Base-by-base conservation (phyloP, 2,113 vertebrate species). In the Urocynchramus pylzowi region DNA sequence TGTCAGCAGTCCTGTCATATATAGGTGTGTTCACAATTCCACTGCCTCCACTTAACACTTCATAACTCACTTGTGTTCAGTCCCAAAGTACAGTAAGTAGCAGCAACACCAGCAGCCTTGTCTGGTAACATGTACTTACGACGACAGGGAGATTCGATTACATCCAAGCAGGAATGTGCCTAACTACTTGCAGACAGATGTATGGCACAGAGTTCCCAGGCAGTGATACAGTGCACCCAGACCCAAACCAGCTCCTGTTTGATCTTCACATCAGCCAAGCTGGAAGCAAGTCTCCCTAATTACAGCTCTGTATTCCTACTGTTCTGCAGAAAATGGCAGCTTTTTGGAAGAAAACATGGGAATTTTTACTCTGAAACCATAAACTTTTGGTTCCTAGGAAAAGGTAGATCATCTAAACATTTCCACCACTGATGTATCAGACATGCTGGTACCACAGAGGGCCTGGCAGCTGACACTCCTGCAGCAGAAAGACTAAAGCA, bases 181-280 rank as follows among this genome's bases (percentile, higher is more conserved):
- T 96, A 96, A 96, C 93, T 96, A 92, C 88, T 92, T 96, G 95
- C 92, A 93, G 95, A 97, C 96, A 96, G 96, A 96, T 86, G 73
- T 84, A 96, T 96, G 95, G 93, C 96, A 94, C 86, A 23, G 86
- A 93, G 88, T 7, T 95, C 76, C 93, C 78, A 7, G 0, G 49
- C 49, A 81, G 56, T 16, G 60, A 90, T 63, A 67, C 22, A 54
- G 35, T 12, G 89, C 71, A 84, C 57, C 5, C 9, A 78, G 73
- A 77, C 73, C 69, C 37, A 93, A 86, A 64, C 56, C 87, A 90
- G 91, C 65, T 81, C 69, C 88, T 0, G 1, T 75, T 81, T 86
- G 76, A 90, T 86, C 85, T 64, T 44, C 30, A 4, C 2, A 5
- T 21, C 0, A 0, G 16, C 44, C 71, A 45, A 63, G 42, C 42